These are phyloP conservation scores for Tauraco erythrolophus DNA, from an alignment of 2,113 vertebrate genomes.

Conservation along the genomic window DNA sequence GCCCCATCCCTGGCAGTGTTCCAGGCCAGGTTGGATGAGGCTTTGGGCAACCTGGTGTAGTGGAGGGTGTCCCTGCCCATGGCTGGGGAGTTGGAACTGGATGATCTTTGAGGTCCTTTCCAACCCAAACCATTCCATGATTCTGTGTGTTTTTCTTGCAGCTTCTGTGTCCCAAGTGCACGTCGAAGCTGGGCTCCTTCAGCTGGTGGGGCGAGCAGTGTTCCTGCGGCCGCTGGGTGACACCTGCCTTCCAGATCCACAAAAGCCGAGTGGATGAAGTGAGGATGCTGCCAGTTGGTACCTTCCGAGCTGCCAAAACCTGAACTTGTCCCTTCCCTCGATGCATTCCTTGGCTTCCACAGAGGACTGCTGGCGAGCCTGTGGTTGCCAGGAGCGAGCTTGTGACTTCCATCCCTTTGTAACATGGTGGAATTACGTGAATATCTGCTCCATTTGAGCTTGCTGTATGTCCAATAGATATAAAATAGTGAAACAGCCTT, in stretches of 20 bases:
- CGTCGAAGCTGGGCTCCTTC: constrained; percentile 91
- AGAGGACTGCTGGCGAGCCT: neutral
- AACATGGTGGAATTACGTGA: neutral
- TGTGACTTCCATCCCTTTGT: neutral
- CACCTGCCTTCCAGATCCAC: constrained; percentile 94
- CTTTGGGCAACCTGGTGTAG: too few species aligned
- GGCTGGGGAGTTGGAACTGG: too few species aligned
- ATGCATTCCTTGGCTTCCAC: accelerated
- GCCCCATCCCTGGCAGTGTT: too few species aligned
- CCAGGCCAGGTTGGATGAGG: too few species aligned
- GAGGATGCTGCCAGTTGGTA: constrained; percentile 67
- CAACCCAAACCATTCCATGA: too few species aligned
- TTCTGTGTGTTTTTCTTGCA: constrained; percentile 58
- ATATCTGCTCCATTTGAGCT: neutral
- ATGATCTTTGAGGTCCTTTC: too few species aligned
- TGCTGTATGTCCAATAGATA: neutral
- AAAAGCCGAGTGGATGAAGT: constrained; percentile 91
- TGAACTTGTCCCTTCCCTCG: accelerated
- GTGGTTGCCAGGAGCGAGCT: neutral
- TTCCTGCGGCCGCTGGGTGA: constrained; percentile 94
- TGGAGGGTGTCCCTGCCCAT: too few species aligned
- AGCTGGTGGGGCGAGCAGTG: constrained; percentile 94
- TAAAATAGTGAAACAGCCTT: neutral
- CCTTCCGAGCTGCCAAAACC: constrained; percentile 27
- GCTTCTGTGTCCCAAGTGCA: constrained; percentile 95